A percentile compares a stretch with the other conserved stretches of the same genome.
phyloP scores from a whole-genome alignment of 1,140 invertebrate species.

The Ips typographus region DNA sequence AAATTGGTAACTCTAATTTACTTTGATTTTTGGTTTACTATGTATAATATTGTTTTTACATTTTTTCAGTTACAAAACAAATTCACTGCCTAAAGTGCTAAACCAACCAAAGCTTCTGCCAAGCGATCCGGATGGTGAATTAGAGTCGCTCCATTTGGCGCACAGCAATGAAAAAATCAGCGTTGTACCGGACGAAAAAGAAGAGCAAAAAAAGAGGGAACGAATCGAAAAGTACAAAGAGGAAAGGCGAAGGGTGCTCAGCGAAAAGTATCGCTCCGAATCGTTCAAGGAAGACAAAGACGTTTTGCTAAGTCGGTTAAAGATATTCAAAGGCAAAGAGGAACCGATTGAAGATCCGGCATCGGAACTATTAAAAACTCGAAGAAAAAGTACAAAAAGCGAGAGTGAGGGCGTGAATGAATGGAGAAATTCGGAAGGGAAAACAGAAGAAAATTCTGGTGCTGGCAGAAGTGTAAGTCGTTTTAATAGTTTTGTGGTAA shows the following conservation, averaged over 20 bases:
- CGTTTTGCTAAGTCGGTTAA: conserved; percentile 46
- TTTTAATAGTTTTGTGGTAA: neutral
- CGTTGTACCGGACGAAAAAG: conserved; percentile 22
- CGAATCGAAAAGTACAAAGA: conserved; percentile 90
- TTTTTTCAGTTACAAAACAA: conserved; percentile 39
- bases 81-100: conserved; percentile 54
- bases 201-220: conserved; percentile 62
- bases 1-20: too few species aligned
- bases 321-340: conserved; percentile 46
- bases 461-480: conserved; percentile 17
- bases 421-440: conserved; percentile 10
- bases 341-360: conserved; percentile 23
- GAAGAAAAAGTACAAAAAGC: conserved; percentile 37
- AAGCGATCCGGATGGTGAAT: conserved; percentile 46
- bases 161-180: conserved; percentile 44
- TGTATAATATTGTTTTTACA: neutral
- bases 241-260: conserved; percentile 79
- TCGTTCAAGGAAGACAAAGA: conserved; percentile 69
- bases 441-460: conserved; percentile 18
- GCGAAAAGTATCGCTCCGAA: conserved; percentile 76
- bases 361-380: conserved; percentile 10
- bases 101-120: conserved; percentile 61
- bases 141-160: conserved; percentile 42
- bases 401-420: conserved; percentile 32
- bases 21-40: too few species aligned